Evolutionary conservation across 2,797 vertebrate genomes (phyloP).

Genomic region (Bradypodion pumilum): DNA sequence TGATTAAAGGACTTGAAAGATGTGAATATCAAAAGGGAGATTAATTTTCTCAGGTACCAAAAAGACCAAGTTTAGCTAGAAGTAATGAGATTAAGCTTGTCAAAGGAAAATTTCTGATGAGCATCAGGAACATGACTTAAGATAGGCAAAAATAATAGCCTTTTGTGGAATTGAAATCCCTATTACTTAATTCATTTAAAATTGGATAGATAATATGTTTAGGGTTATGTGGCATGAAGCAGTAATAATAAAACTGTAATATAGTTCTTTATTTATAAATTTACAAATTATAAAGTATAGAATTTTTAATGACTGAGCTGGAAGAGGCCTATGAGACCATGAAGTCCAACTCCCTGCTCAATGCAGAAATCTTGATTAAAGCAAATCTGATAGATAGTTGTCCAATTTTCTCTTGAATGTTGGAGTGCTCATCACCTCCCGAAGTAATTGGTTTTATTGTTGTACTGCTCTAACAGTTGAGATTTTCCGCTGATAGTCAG

Average conservation of each 20-base stretch:
- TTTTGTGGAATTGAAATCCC: slow-evolving; percentile 31
- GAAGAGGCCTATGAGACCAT: too few relatives aligned
- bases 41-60: slow-evolving; percentile 10
- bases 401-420: too few relatives aligned
- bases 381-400: too few relatives aligned
- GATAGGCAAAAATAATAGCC: slow-evolving; percentile 39
- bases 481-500: too few relatives aligned
- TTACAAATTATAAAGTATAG: too few relatives aligned
- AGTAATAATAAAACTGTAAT: not conserved
- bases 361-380: too few relatives aligned
- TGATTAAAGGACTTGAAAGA: not conserved
- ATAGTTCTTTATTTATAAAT: not conserved
- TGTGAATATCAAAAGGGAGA: not conserved
- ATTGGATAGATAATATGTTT: slow-evolving; percentile 37
- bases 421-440: too few relatives aligned
- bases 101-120: slow-evolving; percentile 33
- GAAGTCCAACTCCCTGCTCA: too few relatives aligned
- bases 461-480: too few relatives aligned
- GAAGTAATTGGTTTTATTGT: too few relatives aligned
- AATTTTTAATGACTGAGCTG: too few relatives aligned
- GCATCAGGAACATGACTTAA: slow-evolving; percentile 24
- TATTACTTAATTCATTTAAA: slow-evolving; percentile 45
- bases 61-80: slow-evolving; percentile 2
- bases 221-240: slow-evolving; percentile 16
- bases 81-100: slow-evolving; percentile 45